A percentile compares a stretch with the other conserved stretches of the same genome.
Conservation (phyloP, 2,888 invertebrate genomes). For the Amphipyra tragopoginis region DNA sequence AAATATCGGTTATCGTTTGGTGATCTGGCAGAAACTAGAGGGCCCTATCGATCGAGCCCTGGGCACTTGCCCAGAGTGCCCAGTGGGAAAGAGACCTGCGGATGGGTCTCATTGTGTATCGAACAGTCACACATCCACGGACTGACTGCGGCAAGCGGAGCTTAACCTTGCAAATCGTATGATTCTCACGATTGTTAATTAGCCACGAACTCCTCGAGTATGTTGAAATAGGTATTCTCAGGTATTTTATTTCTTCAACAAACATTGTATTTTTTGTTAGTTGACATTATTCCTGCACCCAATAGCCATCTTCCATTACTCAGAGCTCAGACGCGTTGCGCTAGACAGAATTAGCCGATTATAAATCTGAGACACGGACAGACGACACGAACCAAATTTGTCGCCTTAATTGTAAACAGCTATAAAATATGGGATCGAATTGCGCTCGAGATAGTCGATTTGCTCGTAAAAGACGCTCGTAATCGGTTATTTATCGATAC, state of each 20-base stretch:
- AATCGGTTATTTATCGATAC: slow-evolving; percentile 59
- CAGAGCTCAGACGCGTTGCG: slow-evolving; percentile 41
- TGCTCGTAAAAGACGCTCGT: slow-evolving; percentile 68
- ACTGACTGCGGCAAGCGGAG: too few species aligned
- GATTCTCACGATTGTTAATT: too few species aligned
- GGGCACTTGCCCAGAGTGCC: too few species aligned
- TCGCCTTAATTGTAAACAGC: slow-evolving; percentile 69
- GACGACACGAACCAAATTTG: slow-evolving; percentile 63
- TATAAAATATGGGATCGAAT: slow-evolving; percentile 65
- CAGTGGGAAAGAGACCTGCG: too few species aligned
- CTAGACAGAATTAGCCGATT: slow-evolving; percentile 68
- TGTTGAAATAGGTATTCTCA: slow-evolving; percentile 6
- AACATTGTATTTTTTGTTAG: slow-evolving; percentile 37
- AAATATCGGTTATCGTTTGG: too few species aligned
- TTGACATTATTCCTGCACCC: slow-evolving; percentile 20
- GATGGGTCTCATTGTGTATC: too few species aligned
- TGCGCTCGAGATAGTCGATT: slow-evolving; percentile 62
- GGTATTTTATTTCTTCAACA: slow-evolving; percentile 31
- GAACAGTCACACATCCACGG: too few species aligned
- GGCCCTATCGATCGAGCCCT: too few species aligned
- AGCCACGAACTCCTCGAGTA: too few species aligned
- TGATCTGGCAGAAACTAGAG: too few species aligned
- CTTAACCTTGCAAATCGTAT: too few species aligned
- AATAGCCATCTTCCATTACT: slow-evolving; percentile 59
- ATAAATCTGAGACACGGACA: slow-evolving; percentile 66